Percentiles rank a stretch among this genome's conserved stretches.
phyloP scores from a whole-genome alignment of 2,797 vertebrate genomes.

The Anas bahamensis region DNA sequence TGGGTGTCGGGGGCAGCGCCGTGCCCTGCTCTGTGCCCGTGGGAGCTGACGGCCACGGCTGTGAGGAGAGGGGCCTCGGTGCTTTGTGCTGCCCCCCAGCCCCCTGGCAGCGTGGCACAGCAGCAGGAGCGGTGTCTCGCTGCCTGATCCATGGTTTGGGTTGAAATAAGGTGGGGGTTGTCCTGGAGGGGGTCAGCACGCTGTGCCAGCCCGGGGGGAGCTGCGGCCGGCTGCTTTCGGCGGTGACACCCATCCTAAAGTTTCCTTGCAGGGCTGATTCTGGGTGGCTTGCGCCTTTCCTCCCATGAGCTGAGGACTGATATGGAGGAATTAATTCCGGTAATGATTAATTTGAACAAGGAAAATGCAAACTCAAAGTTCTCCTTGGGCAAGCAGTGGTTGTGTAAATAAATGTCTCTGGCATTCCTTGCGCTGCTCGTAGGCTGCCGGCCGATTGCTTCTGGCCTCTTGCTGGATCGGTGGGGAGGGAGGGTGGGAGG shows the following conservation, averaged over 20 bases:
- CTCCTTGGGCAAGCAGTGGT: slow-evolving; percentile 20
- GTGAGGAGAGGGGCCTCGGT: too few species aligned
- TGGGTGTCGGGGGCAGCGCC: rapidly evolving
- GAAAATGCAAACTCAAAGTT: slow-evolving; percentile 39
- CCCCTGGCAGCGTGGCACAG: not conserved
- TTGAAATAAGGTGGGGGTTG: not conserved
- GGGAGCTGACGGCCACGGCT: not conserved
- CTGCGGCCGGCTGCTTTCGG: not conserved
- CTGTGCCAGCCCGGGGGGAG: not conserved
- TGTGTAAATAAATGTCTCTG: slow-evolving; percentile 44
- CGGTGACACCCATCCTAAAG: not conserved
- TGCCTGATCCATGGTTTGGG: not conserved
- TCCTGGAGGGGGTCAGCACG: not conserved
- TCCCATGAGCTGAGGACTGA: not conserved
- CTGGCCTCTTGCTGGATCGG: slow-evolving; percentile 41
- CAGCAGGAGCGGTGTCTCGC: not conserved
- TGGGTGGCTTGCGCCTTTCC: not conserved
- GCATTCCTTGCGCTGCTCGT: slow-evolving; percentile 37
- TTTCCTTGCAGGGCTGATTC: not conserved
- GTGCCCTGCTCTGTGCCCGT: rapidly evolving
- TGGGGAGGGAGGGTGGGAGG: slow-evolving; percentile 17
- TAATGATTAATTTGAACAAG: slow-evolving; percentile 23
- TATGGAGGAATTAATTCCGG: not conserved
- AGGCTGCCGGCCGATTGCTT: slow-evolving; percentile 40
- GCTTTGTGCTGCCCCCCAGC: not conserved